Base-by-base conservation (phyloP, 1,140 invertebrate genomes). In the Samia ricini region DNA sequence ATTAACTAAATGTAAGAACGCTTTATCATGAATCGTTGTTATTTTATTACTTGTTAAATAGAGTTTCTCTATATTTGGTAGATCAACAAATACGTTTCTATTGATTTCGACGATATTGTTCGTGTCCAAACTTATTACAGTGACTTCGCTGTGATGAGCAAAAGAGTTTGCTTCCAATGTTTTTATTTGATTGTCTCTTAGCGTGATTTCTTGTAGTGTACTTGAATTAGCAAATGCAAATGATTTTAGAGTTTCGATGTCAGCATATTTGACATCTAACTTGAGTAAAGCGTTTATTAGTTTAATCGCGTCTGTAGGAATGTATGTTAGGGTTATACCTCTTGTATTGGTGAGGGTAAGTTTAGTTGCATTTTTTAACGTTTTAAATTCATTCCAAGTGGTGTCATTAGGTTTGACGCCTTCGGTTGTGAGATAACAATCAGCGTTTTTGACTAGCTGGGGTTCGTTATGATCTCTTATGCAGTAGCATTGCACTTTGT, bases 21-120 rank as follows among this genome's bases (percentile, higher is more conserved):
- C 94, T 52, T 91, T 91, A 60, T 96, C 95, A 65, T 95, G 94
- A 42, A 96, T 82, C 8, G 92, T 92, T 15, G 92, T 93, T 49
- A 96, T 93, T 74, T 95, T 94, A 78, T 96, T 96, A 5, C 91
- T 91, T 52, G 94, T 94, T 42, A 96, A 81, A 76, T 90, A 93
- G 20, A 97, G 85, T 61, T 92, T 92, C 60, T 92, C 91, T 59
- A 96, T 84, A 2, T 88, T 85, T 0, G 94, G 94, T 20, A 96
- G 76, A 76, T 94, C 93, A 0, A 93, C 87, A 80, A 97, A 96
- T 0, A 95, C 93, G 66, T 94, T 91, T 64, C 94, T 92, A 70
- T 94, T 93, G 60, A 97, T 93, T 79, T 95, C 94, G 0, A 90
- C 81, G 26, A 97, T 93, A 19, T 88, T 85, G 81, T 96, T 96